Evolutionary conservation across 92 coral and sea anemone species (phyloP), one percentile per base, ranked within the genome.

Genomic region (Palythoa heliodiscus): DNA sequence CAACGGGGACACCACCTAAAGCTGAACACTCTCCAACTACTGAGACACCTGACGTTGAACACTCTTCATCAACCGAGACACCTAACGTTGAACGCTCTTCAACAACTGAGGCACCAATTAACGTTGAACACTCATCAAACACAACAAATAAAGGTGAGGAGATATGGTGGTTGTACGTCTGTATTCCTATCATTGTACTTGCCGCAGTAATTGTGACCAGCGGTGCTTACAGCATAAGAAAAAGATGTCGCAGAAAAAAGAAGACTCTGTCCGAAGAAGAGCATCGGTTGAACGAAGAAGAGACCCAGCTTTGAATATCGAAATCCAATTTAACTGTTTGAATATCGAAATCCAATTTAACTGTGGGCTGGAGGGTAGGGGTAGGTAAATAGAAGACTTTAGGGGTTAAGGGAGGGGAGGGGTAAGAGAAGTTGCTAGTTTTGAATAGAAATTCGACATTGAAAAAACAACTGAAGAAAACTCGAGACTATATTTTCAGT

Each of bases 151-250:
- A 3, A 13, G 25, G 54, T 50, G 84, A 80, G 66, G 74, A 80
- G 7, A 40, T 91, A 7, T 97, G 99, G 99, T 97, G 99, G 99
- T 82, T 95, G 13, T 92, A 95, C 24, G 95, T 96, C 43, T 82
- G 91, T 38, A 91, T 97, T 82, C 99, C 99, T 11, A 93, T 92
- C 14, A 88, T 94, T 71, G 91, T 94, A 0, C 70, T 96, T 15
- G 95, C 93, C 7, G 92, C 86, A 52, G 73, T 94, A 10, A 75
- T 97, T 53, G 90, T 93, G 52, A 79, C 93, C 75, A 88, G 95
- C 70, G 99, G 93, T 5, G 70, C 93, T 24, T 89, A 88, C 66
- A 89, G 91, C 40, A 54, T 93, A 63, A 52, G 43, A 66, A 35
- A 29, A 22, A 64, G 61, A 66, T 66, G 61, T 80, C 74, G 20